Evolutionary conservation across 2,113 vertebrate genomes (phyloP).

Genomic region (Dascyllus trimaculatus): DNA sequence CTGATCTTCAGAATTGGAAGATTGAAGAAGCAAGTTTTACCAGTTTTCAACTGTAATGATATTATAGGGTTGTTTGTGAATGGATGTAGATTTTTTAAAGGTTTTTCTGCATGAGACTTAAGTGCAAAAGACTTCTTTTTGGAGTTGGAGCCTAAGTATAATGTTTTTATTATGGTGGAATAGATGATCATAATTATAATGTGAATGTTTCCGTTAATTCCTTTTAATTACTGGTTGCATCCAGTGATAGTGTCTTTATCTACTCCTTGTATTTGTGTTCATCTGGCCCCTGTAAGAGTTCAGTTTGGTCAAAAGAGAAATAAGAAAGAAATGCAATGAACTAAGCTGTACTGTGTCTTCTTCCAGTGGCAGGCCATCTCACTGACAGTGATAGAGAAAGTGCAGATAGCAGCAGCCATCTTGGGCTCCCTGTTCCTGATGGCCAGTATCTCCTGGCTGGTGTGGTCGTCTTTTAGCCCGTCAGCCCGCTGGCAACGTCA

Average conservation of each 20-base stretch:
- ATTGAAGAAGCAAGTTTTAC: conserved; percentile 28
- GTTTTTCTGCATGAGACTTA: background rate
- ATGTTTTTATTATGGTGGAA: background rate
- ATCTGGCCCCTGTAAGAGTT: background rate
- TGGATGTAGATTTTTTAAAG: background rate
- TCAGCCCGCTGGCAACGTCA: conserved; percentile 99
- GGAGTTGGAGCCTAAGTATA: background rate
- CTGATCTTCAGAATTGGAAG: conserved; percentile 44
- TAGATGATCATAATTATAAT: conserved; percentile 5
- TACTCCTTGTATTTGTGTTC: background rate
- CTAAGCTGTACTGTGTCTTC: conserved; percentile 19
- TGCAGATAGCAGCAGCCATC: conserved; percentile 97
- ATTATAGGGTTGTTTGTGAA: conserved; percentile 8
- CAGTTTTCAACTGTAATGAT: conserved; percentile 13
- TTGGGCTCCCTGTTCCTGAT: conserved; percentile 98
- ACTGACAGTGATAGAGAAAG: conserved; percentile 98
- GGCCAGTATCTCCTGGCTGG: conserved; percentile 99
- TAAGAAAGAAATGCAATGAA: background rate
- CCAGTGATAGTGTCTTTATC: background rate
- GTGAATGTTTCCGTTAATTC: conserved; percentile 1
- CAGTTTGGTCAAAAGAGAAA: conserved; percentile 1
- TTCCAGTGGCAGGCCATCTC: conserved; percentile 99
- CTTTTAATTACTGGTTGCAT: background rate
- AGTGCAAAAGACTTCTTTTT: background rate
- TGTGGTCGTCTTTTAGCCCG: conserved; percentile 99